phyloP scores from a whole-genome alignment of 2,113 vertebrate species.

The Xiphophorus maculatus region DNA sequence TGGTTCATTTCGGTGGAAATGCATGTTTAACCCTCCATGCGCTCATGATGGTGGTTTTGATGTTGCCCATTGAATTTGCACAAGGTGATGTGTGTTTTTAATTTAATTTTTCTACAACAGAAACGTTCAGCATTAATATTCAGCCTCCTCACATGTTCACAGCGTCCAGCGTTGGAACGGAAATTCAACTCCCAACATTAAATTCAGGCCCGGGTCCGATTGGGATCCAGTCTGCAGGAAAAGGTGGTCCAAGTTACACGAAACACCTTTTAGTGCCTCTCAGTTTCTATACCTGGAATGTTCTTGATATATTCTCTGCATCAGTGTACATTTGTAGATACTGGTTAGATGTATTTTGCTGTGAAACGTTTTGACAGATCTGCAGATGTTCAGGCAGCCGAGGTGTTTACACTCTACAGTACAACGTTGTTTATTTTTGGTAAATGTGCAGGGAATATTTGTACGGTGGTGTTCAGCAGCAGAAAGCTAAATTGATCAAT shows the following conservation, averaged over 20 bases:
- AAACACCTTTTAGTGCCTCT: constrained; percentile 83
- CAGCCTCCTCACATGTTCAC: constrained; percentile 48
- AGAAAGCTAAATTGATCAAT: neutral
- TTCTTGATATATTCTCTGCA: constrained; percentile 70
- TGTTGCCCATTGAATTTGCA: constrained; percentile 34
- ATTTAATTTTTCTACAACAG: constrained; percentile 21
- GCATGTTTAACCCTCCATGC: constrained; percentile 67
- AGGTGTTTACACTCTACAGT: constrained; percentile 55
- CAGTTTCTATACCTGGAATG: constrained; percentile 77
- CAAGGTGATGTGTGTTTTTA: constrained; percentile 31
- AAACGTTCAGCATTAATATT: constrained; percentile 30
- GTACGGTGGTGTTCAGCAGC: constrained; percentile 11
- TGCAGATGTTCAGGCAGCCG: constrained; percentile 8
- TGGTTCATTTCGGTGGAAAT: constrained; percentile 70
- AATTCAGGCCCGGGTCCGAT: constrained; percentile 57
- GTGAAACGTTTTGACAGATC: constrained; percentile 50
- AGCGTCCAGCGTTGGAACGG: constrained; percentile 15
- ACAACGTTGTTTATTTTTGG: constrained; percentile 47
- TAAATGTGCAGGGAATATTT: constrained; percentile 49
- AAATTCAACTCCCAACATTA: constrained; percentile 19
- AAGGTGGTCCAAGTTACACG: constrained; percentile 69
- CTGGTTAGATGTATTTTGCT: constrained; percentile 55
- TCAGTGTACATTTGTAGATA: constrained; percentile 75
- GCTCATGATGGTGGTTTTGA: constrained; percentile 41
- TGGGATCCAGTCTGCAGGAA: constrained; percentile 55